Base-by-base conservation (phyloP, 2,113 vertebrate species). In the Bothrops jararaca region DNA sequence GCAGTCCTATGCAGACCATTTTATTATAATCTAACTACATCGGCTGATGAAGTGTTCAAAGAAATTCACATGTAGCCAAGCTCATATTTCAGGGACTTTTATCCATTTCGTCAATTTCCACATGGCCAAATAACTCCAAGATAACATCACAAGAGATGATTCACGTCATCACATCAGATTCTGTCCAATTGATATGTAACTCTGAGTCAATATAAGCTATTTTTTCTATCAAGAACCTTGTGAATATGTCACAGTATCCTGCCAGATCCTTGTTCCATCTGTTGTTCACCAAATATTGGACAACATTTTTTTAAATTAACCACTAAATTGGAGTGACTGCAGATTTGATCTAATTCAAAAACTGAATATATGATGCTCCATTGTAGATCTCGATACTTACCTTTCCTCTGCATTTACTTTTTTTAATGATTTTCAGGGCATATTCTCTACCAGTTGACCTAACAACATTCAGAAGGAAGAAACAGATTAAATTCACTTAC, bases 401-500 rank as follows among this genome's bases (percentile, higher is more conserved):
- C 98, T 99, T 99, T 96, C 99, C 99, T 96, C 98, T 98, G 96
- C 99, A 99, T 97, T 99, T 99, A 94, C 98, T 98, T 97, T 99
- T 99, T 97, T 98, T 99, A 95, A 99, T 99, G 96, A 99, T 99
- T 98, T 99, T 99, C 97, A 99, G 98, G 20, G 99, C 99, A 50
- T 98, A 99, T 96, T 99, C 99, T 96, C 99, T 98, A 91, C 98
- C 99, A 54, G 99, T 99, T 89, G 98, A 98, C 96, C 98, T 98
- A 96, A 88, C 92, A 94, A 96, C 93, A 96, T 52, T 94, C 58
- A 29, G n/a, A 86, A 54, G 18, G 74, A 58, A 22, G 39, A 53
- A 64, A 54, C 12, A 88, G 8, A 87, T 13, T 24, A 92, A 74
- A 45, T 9, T n/a, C 12, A 20, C n/a, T 52, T 22, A 57, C 18